Conservation (phyloP, 2,888 invertebrate genomes). For the Tetanocera ferruginea region DNA sequence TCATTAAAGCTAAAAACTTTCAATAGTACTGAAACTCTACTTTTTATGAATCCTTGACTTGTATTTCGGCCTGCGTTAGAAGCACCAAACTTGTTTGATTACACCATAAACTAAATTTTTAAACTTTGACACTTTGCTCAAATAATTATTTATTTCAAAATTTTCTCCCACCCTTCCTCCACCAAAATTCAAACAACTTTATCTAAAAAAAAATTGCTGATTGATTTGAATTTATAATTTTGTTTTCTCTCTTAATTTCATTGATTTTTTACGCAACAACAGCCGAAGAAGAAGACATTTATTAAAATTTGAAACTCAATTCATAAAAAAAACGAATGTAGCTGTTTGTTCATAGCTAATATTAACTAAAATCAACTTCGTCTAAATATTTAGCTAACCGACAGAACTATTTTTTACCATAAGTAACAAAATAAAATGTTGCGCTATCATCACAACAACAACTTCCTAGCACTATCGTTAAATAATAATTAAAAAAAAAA, state of each 20-base stretch:
- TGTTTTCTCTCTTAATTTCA: conserved; percentile 20
- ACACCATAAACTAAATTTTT: too few relatives aligned
- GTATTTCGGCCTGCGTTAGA: too few relatives aligned
- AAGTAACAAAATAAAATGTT: neutral
- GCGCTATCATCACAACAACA: neutral
- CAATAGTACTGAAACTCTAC: neutral
- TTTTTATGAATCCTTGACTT: neutral
- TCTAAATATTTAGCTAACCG: neutral
- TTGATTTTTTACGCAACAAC: conserved; percentile 44
- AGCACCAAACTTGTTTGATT: too few relatives aligned
- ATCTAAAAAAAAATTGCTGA: neutral
- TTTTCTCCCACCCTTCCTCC: neutral
- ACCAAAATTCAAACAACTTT: neutral
- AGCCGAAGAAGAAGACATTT: conserved; percentile 64
- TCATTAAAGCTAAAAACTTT: neutral
- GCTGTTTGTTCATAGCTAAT: neutral
- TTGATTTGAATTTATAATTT: neutral
- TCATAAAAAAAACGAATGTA: neutral
- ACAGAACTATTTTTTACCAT: neutral
- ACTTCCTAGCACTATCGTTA: neutral
- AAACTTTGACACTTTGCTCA: neutral
- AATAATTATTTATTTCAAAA: neutral
- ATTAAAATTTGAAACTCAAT: conserved; percentile 50
- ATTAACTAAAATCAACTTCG: neutral
- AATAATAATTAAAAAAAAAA: neutral